Evolutionary conservation across 2,797 vertebrate genomes (phyloP).

Genomic region (Acipenser ruthenus): DNA sequence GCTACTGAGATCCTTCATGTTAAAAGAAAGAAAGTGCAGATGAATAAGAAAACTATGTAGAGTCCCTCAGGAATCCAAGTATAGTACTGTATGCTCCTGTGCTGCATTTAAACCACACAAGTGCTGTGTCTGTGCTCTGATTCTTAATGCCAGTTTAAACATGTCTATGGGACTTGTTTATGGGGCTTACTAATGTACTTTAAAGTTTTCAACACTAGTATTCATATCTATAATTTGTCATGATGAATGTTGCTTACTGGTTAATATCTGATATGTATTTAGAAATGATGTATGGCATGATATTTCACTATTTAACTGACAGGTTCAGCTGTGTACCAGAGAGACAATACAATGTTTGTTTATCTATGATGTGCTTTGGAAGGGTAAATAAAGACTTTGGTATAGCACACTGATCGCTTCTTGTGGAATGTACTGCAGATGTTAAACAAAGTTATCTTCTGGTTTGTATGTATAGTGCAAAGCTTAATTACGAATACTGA

Average conservation of each 20-base stretch:
- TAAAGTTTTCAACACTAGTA: no score
- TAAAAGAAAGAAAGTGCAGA: conserved; percentile 72
- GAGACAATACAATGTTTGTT: background rate
- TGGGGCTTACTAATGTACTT: no score
- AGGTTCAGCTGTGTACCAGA: conserved; percentile 65
- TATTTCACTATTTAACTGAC: conserved; percentile 44
- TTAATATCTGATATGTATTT: background rate
- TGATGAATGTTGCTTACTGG: background rate
- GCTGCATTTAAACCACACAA: background rate
- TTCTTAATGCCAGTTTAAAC: no score
- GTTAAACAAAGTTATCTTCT: no score
- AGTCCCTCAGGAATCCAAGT: conserved; percentile 45
- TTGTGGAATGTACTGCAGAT: no score
- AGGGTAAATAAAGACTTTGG: no score
- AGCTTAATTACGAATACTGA: no score
- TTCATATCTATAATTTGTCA: no score
- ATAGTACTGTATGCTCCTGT: background rate
- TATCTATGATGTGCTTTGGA: no score
- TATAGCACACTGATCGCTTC: no score
- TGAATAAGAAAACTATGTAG: conserved; percentile 49
- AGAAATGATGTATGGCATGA: background rate
- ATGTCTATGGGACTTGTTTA: no score
- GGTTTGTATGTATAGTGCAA: no score
- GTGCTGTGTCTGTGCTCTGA: background rate
- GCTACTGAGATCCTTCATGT: conserved; percentile 88